Conservation (phyloP, 1,140 invertebrate genomes). For the Meloidogyne exigua region DNA sequence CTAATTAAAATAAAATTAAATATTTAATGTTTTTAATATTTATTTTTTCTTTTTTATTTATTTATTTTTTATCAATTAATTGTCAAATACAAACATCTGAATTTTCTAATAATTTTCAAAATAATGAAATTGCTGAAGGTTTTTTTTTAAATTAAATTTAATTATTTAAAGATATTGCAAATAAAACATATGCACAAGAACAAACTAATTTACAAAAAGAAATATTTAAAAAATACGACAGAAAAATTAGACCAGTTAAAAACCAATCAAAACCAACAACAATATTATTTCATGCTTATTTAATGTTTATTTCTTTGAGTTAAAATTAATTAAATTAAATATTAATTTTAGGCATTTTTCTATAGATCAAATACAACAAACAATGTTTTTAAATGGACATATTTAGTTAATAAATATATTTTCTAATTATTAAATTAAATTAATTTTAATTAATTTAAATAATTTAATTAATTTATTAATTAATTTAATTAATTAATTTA, state of each 20-base stretch:
- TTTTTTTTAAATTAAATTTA: background rate
- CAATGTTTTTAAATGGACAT: conserved; percentile 56
- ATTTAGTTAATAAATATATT: too few species aligned
- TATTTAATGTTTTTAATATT: background rate
- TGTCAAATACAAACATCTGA: conserved; percentile 26
- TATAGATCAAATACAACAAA: conserved; percentile 53
- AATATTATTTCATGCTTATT: conserved; percentile 29
- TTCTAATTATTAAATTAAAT: background rate
- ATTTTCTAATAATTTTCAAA: background rate
- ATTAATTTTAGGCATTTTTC: conserved; percentile 42
- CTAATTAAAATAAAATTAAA: background rate
- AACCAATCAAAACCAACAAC: conserved; percentile 30
- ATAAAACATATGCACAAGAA: conserved; percentile 52
- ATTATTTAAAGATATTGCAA: conserved; percentile 43
- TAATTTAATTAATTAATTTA: too few species aligned
- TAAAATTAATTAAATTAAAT: background rate
- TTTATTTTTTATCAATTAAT: background rate
- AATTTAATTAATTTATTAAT: too few species aligned
- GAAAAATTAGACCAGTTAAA: conserved; percentile 39
- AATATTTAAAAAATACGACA: conserved; percentile 50
- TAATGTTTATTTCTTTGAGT: conserved; percentile 1
- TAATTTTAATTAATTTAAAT: too few species aligned
- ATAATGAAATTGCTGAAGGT: conserved; percentile 13
- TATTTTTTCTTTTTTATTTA: background rate
- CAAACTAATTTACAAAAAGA: conserved; percentile 44